Evolutionary conservation across 1,140 invertebrate species (phyloP).

Genomic region (Thrips palmi): DNA sequence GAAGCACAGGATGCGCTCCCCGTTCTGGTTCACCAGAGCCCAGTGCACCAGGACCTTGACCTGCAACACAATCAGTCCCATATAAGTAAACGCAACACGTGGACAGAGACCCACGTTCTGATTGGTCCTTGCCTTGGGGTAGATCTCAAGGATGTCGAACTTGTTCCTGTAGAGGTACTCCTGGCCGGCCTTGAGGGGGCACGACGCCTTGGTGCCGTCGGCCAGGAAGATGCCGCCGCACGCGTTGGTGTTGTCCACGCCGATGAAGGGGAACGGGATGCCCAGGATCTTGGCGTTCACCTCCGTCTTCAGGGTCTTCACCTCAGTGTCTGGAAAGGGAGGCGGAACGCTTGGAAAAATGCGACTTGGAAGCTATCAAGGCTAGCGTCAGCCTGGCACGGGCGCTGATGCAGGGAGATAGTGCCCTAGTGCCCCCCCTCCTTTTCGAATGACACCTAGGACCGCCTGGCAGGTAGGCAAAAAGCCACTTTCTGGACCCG

Average conservation of each 20-base stretch:
- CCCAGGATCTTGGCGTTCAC: conserved; percentile 38
- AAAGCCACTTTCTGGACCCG: too few species aligned
- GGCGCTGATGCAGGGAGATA: too few species aligned
- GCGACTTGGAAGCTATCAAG: background rate
- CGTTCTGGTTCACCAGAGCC: too few species aligned
- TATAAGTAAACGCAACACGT: too few species aligned
- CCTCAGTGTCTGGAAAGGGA: conserved; percentile 26
- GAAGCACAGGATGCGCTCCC: too few species aligned
- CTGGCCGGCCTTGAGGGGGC: conserved; percentile 40
- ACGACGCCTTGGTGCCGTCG: conserved; percentile 33
- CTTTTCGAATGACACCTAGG: too few species aligned
- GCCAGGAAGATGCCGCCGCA: conserved; percentile 39
- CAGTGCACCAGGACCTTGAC: too few species aligned
- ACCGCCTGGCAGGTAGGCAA: too few species aligned
- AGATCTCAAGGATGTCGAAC: conserved; percentile 41
- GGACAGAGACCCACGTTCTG: too few species aligned
- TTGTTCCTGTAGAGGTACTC: conserved; percentile 48
- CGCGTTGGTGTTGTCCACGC: conserved; percentile 47
- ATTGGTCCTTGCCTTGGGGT: conserved; percentile 45
- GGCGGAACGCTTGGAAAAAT: too few species aligned
- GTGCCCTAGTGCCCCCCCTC: too few species aligned
- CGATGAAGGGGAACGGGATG: conserved; percentile 47
- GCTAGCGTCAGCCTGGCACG: background rate
- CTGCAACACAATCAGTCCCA: too few species aligned
- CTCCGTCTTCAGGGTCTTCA: conserved; percentile 26